These are phyloP conservation scores for Vireo griseus DNA, from an alignment of 2,797 vertebrate genomes.

Conservation along the genomic window DNA sequence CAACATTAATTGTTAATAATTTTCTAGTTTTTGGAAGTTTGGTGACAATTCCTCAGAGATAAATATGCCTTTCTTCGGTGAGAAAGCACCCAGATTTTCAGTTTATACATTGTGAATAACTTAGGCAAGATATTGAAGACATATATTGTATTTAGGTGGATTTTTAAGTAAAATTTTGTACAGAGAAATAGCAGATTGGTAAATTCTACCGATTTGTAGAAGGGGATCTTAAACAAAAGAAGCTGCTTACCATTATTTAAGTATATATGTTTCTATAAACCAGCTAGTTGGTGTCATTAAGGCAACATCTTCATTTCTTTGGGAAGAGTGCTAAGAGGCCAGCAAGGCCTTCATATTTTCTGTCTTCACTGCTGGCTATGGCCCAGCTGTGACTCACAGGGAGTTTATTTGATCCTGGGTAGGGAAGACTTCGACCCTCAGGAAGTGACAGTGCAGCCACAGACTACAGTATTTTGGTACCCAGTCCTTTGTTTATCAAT, in stretches of 20 bases:
- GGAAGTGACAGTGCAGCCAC: background rate
- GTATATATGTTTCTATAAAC: background rate
- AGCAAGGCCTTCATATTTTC: background rate
- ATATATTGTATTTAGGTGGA: background rate
- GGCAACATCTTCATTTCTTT: accelerated
- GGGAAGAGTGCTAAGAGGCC: background rate
- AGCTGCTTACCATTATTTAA: slow-evolving; percentile 25
- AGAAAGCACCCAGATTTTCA: background rate
- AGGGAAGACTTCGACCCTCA: background rate
- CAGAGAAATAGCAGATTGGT: background rate
- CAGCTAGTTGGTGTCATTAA: background rate
- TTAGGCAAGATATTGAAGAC: background rate
- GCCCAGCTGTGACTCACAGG: background rate
- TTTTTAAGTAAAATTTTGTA: background rate
- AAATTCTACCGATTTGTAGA: background rate
- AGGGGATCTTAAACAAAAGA: background rate
- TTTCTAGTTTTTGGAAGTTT: background rate
- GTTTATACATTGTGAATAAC: background rate
- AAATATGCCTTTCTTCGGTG: background rate
- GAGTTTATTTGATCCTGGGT: background rate
- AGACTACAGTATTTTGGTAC: background rate
- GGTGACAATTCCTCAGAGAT: background rate
- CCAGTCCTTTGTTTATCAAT: background rate
- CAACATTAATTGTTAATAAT: background rate
- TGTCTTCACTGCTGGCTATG: background rate